A percentile compares a stretch with the other conserved stretches of the same genome.
Conservation (phyloP, 1,140 invertebrate genomes). For the Polypedilum vanderplanki region DNA sequence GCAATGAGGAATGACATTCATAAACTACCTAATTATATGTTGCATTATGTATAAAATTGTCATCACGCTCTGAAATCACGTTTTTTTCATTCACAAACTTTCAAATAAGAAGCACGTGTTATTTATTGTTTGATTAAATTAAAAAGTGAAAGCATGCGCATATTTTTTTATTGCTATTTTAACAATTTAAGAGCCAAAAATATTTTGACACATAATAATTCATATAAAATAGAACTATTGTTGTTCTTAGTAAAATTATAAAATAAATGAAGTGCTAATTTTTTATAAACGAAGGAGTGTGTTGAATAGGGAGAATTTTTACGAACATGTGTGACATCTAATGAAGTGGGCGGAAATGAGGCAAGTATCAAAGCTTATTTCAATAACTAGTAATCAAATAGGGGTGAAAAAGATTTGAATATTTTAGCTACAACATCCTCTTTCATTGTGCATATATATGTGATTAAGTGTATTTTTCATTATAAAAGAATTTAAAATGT, state of each 20-base stretch:
- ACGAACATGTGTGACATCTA: background rate
- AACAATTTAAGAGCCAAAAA: background rate
- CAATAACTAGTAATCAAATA: background rate
- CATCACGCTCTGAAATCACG: background rate
- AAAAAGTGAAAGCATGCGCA: background rate
- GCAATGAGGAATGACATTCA: background rate
- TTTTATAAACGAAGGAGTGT: background rate
- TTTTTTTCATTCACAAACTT: constrained; percentile 11
- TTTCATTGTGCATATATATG: too few relatives aligned
- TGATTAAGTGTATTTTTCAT: too few relatives aligned
- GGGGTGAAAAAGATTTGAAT: too few relatives aligned
- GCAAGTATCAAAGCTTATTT: background rate
- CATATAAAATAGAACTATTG: background rate
- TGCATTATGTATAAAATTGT: background rate
- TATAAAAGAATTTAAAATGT: too few relatives aligned
- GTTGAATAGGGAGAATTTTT: background rate
- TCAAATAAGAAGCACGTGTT: constrained; percentile 3
- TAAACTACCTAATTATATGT: background rate
- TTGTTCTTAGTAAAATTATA: background rate
- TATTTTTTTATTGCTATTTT: background rate
- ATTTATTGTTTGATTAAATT: background rate
- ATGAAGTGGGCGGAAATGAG: constrained; percentile 1
- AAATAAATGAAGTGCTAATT: background rate
- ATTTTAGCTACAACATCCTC: too few relatives aligned
- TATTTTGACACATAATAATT: constrained; percentile 8